A percentile compares a stretch with the other conserved stretches of the same genome.
These are phyloP conservation scores for Hydriomena furcata DNA, from an alignment of 2,888 invertebrate genomes.

Conservation along the genomic window DNA sequence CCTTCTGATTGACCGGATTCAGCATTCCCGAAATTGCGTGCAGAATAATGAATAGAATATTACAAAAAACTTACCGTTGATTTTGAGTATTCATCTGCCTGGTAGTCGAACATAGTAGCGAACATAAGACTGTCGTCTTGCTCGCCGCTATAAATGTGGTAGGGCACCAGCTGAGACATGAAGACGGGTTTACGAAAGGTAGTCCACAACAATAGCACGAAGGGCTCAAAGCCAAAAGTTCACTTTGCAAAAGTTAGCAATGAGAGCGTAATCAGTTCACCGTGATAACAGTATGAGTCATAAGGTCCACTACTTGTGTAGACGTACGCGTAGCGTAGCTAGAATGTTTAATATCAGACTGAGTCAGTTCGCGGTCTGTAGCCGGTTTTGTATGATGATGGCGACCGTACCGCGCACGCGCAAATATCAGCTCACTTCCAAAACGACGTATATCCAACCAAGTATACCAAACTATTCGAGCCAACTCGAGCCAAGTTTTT, in stretches of 20 bases:
- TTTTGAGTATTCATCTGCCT: conserved; percentile 74
- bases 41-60: conserved; percentile 1
- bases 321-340: conserved; percentile 70
- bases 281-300: conserved; percentile 79
- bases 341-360: conserved; percentile 80
- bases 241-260: conserved; percentile 55
- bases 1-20: no score
- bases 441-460: conserved; percentile 55
- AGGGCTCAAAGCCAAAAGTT: conserved; percentile 46
- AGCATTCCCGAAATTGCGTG: not conserved
- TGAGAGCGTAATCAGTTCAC: conserved; percentile 58
- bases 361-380: conserved; percentile 72
- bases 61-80: conserved; percentile 63
- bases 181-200: conserved; percentile 69
- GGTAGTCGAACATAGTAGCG: conserved; percentile 82
- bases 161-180: conserved; percentile 87
- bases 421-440: conserved; percentile 43
- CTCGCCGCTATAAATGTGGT: conserved; percentile 73
- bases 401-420: conserved; percentile 73
- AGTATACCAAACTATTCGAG: conserved; percentile 71
- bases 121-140: conserved; percentile 82
- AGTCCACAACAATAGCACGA: conserved; percentile 62
- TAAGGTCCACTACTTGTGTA: conserved; percentile 57
- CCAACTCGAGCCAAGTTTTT: conserved; percentile 64
- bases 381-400: conserved; percentile 76